A percentile compares a stretch with the other conserved stretches of the same genome.
Evolutionary conservation across 2,113 vertebrate genomes (phyloP).

Genomic region (Passer montanus): DNA sequence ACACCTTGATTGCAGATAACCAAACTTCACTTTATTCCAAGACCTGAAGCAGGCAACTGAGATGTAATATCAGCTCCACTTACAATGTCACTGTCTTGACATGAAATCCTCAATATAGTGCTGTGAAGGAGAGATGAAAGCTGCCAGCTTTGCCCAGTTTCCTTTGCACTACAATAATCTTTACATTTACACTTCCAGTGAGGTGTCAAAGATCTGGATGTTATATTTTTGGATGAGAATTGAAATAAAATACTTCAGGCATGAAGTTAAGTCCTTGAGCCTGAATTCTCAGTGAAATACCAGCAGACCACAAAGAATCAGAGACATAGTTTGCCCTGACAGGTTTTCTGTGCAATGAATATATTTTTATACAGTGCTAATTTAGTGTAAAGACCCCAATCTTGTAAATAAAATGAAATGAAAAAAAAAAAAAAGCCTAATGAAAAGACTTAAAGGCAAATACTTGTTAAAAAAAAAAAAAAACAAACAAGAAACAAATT

Average conservation of each 20-base stretch:
- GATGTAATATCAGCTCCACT: not conserved
- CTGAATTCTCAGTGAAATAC: not conserved
- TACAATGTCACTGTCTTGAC: not conserved
- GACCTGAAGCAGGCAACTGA: not conserved
- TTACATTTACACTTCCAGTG: conserved; percentile 3
- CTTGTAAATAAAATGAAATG: not conserved
- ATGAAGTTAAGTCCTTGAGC: not conserved
- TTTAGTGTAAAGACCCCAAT: not conserved
- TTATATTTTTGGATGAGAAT: conserved; percentile 20
- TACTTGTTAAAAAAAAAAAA: not conserved
- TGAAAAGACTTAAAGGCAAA: not conserved
- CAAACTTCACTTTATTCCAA: not conserved
- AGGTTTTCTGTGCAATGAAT: not conserved
- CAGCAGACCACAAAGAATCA: not conserved
- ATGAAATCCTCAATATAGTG: not conserved
- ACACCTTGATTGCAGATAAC: not conserved
- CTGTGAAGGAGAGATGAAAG: conserved; percentile 3
- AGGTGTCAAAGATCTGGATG: conserved; percentile 3
- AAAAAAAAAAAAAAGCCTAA: not conserved
- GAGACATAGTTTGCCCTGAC: not conserved
- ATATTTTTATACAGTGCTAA: not conserved
- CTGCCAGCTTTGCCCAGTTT: not conserved
- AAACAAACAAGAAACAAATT: not conserved
- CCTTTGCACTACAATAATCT: conserved; percentile 26
- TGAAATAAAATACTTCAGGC: conserved; percentile 26